Evolutionary conservation across 2,113 vertebrate species (phyloP), one percentile per base, ranked within the genome.

Genomic region (Daphoenositta chrysoptera): DNA sequence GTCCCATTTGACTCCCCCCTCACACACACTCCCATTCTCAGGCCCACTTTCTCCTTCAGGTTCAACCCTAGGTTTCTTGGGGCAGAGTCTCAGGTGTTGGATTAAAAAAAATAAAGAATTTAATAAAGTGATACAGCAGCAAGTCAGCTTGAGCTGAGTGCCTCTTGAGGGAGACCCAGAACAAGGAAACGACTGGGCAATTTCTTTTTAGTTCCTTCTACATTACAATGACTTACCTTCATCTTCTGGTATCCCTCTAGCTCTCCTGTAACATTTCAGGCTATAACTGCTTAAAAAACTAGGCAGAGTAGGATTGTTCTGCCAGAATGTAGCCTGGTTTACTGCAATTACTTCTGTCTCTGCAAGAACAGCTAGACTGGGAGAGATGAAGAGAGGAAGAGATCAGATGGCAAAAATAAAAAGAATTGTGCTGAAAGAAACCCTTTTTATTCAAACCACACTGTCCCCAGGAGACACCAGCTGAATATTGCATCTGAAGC

Each of bases 361-460:
- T 88, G 40, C 10, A 88, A 63, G 51, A 75, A 44, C 11, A 80
- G 30, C 39, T 68, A 75, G 5, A 44, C 42, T 83, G 14, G 23
- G 21, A 47, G 16, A 80, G 27, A 48, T 61, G 68, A 93, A 85
- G 39, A 19, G 15, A 88, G 31, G 33, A 85, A 83, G 40, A 91
- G 65, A 90, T 90, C 76, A 93, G 79, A 81, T 66, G n/a, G 33
- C 65, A 90, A 90, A 95, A 95, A 63, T 63, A 81, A 80, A 73
- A 88, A 85, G 54, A 64, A 75, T 27, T 78, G n/a, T 77, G 50
- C 39, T 58, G 82, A 71, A 68, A 90, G 33, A 20, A 92, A 48
- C 15, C 15, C 13, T 61, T 76, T 91, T 86, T 69, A 70, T 84
- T 90, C 57, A 90, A 87, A 93, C 69, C 10, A 4, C 66, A 24